Evolutionary conservation across 2,797 vertebrate genomes (phyloP).

Genomic region (Zonotrichia albicollis): DNA sequence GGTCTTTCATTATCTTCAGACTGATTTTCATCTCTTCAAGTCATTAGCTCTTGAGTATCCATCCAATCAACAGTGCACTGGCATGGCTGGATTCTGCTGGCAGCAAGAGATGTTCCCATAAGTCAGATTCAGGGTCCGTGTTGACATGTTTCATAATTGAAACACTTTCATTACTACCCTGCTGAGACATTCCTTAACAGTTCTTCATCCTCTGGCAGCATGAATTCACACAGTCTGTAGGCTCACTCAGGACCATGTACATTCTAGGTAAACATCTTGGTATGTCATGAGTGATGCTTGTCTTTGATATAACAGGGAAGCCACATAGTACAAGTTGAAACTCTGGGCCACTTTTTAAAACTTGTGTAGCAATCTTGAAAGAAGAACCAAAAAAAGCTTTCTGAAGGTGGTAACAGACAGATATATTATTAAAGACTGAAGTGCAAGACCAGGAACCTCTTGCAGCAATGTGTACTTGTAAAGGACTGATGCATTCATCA

Average conservation of each 20-base stretch:
- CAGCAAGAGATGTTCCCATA: background rate
- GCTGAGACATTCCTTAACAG: background rate
- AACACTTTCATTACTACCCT: background rate
- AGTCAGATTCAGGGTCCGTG: background rate
- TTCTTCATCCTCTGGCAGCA: background rate
- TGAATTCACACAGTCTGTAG: background rate
- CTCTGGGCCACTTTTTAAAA: background rate
- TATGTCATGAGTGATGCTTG: background rate
- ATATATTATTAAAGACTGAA: background rate
- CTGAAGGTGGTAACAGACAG: background rate
- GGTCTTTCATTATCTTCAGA: background rate
- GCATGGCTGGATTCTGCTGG: background rate
- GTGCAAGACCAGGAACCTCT: background rate
- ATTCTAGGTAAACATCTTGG: background rate
- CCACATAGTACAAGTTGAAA: background rate
- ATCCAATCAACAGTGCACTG: background rate
- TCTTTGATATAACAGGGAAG: background rate
- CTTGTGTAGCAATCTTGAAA: background rate
- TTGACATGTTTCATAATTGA: background rate
- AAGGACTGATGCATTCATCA: background rate
- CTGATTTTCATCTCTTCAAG: constrained; percentile 6
- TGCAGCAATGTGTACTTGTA: background rate
- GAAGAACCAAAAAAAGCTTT: background rate
- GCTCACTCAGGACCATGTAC: background rate
- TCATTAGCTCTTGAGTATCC: background rate